Evolutionary conservation across 2,888 invertebrate species (phyloP).

Genomic region (Plagiodera versicolora): DNA sequence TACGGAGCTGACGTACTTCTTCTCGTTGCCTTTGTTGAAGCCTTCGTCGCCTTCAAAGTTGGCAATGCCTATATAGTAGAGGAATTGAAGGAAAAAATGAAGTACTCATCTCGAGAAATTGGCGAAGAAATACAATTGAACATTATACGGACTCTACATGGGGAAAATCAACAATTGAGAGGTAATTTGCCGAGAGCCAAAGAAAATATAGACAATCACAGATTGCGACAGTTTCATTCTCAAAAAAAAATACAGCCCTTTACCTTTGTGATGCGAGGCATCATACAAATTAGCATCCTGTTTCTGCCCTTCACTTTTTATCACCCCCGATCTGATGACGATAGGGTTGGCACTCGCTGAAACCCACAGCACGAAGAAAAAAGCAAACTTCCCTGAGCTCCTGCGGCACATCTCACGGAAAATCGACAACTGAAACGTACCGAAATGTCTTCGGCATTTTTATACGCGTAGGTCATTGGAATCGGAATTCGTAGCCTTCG

Average conservation of each 20-base stretch:
- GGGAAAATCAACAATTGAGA: no score
- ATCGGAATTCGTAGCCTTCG: constrained; percentile 27
- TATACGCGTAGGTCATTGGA: constrained; percentile 27
- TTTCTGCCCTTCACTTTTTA: constrained; percentile 30
- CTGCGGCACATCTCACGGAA: constrained; percentile 18
- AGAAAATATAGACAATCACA: no score
- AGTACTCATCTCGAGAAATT: no score
- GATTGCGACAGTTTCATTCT: no score
- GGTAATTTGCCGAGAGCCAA: no score
- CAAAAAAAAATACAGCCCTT: background rate
- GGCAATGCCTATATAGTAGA: constrained; percentile 37
- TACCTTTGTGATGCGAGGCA: constrained; percentile 30
- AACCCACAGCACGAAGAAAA: constrained; percentile 15
- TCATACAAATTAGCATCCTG: constrained; percentile 31
- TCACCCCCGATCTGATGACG: constrained; percentile 25
- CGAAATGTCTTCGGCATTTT: constrained; percentile 11
- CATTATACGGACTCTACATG: no score
- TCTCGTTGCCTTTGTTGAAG: constrained; percentile 46
- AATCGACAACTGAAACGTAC: constrained; percentile 10
- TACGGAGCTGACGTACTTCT: constrained; percentile 42
- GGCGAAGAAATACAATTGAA: no score
- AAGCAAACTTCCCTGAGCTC: background rate
- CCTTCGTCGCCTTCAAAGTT: constrained; percentile 47
- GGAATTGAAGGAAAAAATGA: no score
- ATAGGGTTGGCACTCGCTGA: constrained; percentile 20